Evolutionary conservation across 2,113 vertebrate genomes (phyloP), one percentile per base, ranked within the genome.

Genomic region (Procavia capensis): DNA sequence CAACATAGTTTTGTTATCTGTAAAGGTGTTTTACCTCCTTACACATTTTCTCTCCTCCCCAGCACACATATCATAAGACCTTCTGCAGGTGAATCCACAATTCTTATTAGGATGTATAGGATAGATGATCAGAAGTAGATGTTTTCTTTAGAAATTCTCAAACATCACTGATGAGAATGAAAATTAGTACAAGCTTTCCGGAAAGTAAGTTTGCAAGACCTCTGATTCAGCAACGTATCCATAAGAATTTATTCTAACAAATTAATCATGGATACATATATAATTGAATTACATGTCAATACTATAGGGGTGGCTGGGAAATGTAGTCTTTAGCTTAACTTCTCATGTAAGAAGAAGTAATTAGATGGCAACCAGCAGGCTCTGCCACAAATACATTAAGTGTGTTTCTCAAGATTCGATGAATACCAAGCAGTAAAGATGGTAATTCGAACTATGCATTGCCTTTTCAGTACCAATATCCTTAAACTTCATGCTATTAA

Each of bases 201-300:
- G 57, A 91, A 86, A 89, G 27, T 61, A 94, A 83, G 83, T 91
- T 82, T 91, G 34, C 43, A 64, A 81, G 82, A 63, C 24, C 8
- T 87, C 63, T 76, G 41, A 87, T 74, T 75, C 19, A 79, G 59
- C 47, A 90, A 34, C 24, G 94, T 25, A 74, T 36, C 79, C 50
- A 41, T 66, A 78, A 64, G 39, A 88, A 90, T 64, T 79, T 94
- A 76, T 85, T 75, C 39, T 79, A 66, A 95, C 22, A 22, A 92
- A 75, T 41, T 80, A 66, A 61, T 83, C 64, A 91, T 64, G 27
- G 6, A 5, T 84, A 0, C 64, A 45, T 47, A 91, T 31, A 85
- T 50, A 76, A 45, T 16, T 57, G 61, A 54, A 41, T 74, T 47
- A 81, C 20, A 43, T 72, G 34, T 9, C 43, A n/a, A 41, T 47